These are phyloP conservation scores for Coryphaenoides rupestris DNA, from an alignment of 2,113 vertebrate genomes.

Conservation along the genomic window DNA sequence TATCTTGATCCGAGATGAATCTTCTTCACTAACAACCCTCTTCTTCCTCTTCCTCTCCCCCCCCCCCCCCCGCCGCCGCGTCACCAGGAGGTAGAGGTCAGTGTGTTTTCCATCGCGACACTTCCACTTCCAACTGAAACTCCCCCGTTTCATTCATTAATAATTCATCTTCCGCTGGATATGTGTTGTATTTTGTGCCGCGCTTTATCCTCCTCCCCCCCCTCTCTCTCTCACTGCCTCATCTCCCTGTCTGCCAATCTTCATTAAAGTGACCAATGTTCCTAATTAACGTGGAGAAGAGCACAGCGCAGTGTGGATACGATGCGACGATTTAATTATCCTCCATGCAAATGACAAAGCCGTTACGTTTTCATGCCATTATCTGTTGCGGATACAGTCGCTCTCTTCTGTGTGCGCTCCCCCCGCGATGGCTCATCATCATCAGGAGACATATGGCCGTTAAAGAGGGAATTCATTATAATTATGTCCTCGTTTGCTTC, in stretches of 20 bases:
- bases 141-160: no score
- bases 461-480: no score
- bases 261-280: slow-evolving; percentile 53
- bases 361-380: slow-evolving; percentile 7
- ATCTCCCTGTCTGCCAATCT: slow-evolving; percentile 36
- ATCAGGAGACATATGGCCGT: no score
- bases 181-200: slow-evolving; percentile 34
- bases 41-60: slow-evolving; percentile 33
- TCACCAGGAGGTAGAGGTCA: slow-evolving; percentile 82
- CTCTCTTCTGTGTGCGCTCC: no score
- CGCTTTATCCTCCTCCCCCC: slow-evolving; percentile 11
- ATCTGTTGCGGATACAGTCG: no score
- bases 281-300: slow-evolving; percentile 36
- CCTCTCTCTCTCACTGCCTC: neutral
- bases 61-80: slow-evolving; percentile 57
- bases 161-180: slow-evolving; percentile 28
- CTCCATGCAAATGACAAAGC: slow-evolving; percentile 14
- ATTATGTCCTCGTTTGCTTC: slow-evolving; percentile 26
- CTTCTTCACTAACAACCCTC: slow-evolving; percentile 40
- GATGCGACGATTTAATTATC: slow-evolving; percentile 24
- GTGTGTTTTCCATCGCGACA: slow-evolving; percentile 47
- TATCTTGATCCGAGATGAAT: slow-evolving; percentile 19
- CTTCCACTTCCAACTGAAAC: neutral
- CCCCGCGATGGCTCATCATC: no score
- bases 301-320: slow-evolving; percentile 42